Base-by-base conservation (phyloP, 1,140 invertebrate species). In the Pantala flavescens region DNA sequence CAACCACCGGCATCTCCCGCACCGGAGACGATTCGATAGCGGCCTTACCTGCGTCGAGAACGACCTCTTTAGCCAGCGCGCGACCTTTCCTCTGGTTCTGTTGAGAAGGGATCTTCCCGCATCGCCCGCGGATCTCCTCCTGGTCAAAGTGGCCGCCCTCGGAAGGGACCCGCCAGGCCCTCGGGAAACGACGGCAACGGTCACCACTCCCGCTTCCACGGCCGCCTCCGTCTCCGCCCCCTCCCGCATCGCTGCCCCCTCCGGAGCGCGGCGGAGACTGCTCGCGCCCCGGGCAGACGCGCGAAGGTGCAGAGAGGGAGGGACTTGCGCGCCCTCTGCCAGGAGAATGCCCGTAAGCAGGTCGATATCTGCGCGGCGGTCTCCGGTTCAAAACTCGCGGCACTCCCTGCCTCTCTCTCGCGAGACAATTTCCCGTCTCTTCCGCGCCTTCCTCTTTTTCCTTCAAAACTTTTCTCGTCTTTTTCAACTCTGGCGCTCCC, bases 371-470 rank as follows among this genome's bases (percentile, higher is more conserved):
- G 49, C 49, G 49, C 49, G 49, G n/a, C 12, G n/a, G 49, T 63
- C 49, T 21, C 49, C 49, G 49, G 49, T 63, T 63, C 49, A 63
- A 63, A 63, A 63, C 49, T 63, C 49, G 49, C 49, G 49, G 49
- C 49, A 14, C 49, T 21, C 49, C 49, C 49, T 63, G 1, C 28
- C 9, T 9, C 28, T 36, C 28, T 36, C 28, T 36, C 28, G 28
- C 9, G 28, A 36, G 28, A 2, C 28, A 19, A 14, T 14, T 63
- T 63, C 49, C 49, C 12, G 3, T 21, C 49, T 21, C n/a, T 12
- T 63, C 12, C 12, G 16, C 49, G 12, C 14, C 49, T 63, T 12
- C 49, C 49, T 21, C 49, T 3, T 16, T 63, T 36, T 36, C 28
- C 28, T 36, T 36, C 9, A 36, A 36, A 36, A 36, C 28, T 36